Conservation (phyloP, 1,140 invertebrate genomes). For the Neodiprion virginianus region DNA sequence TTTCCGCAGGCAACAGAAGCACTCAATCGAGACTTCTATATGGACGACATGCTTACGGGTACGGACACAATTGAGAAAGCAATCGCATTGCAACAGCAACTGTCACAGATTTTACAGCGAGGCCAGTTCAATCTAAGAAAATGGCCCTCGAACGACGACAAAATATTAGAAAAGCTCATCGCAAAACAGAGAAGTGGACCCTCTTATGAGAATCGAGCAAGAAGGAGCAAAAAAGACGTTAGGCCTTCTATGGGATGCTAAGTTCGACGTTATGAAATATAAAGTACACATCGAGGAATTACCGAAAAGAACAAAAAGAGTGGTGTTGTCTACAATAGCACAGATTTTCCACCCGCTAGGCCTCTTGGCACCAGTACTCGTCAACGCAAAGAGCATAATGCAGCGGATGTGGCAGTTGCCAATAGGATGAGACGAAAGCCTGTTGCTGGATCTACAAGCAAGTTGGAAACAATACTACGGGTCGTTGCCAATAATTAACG, state of each 20-base stretch:
- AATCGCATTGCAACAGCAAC: conserved; percentile 20
- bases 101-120: conserved; percentile 29
- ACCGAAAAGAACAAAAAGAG: conserved; percentile 37
- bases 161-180: conserved; percentile 7
- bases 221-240: neutral
- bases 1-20: conserved; percentile 37
- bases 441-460: conserved; percentile 20
- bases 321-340: conserved; percentile 36
- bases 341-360: conserved; percentile 37
- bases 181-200: neutral
- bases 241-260: conserved; percentile 34
- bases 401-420: conserved; percentile 20
- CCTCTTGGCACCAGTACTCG: neutral
- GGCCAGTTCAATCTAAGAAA: conserved; percentile 14
- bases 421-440: conserved; percentile 21
- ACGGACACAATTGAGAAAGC: conserved; percentile 33
- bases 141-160: conserved; percentile 11
- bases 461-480: conserved; percentile 18
- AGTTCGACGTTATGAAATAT: conserved; percentile 31
- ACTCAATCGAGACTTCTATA: conserved; percentile 53
- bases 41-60: conserved; percentile 57
- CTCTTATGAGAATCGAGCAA: neutral
- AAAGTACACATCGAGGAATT: conserved; percentile 19
- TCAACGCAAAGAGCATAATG: conserved; percentile 8
- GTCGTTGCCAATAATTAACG: neutral